A percentile compares a stretch with the other conserved stretches of the same genome.
These are phyloP conservation scores for Poecilia latipinna DNA, from an alignment of 2,113 vertebrate species.

Conservation along the genomic window DNA sequence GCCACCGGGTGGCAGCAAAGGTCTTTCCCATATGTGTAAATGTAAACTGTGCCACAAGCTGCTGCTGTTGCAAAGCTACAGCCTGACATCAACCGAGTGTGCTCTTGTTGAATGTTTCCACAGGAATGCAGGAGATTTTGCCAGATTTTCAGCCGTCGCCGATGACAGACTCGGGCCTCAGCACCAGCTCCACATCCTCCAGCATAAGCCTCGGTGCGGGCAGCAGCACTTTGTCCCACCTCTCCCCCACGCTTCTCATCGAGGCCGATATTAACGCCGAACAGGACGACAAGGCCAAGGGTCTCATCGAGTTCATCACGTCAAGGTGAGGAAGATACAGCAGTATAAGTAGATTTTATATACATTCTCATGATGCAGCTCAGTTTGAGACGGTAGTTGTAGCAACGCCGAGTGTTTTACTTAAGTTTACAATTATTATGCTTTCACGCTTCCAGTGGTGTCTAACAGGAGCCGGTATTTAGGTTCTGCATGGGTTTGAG, in stretches of 20 bases:
- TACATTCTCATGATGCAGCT: background rate
- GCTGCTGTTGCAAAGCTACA: no score
- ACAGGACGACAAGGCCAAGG: conserved; percentile 94
- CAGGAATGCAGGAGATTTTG: conserved; percentile 89
- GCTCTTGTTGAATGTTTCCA: background rate
- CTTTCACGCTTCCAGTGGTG: conserved; percentile 73
- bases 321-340: conserved; percentile 85
- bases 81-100: background rate
- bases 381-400: background rate
- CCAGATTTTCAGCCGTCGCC: conserved; percentile 96
- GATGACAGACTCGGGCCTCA: conserved; percentile 98
- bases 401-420: background rate
- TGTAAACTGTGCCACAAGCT: background rate
- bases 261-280: conserved; percentile 93
- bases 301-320: conserved; percentile 97
- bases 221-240: conserved; percentile 84
- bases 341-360: background rate
- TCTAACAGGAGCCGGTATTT: conserved; percentile 76
- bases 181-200: conserved; percentile 98
- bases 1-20: conserved; percentile 44
- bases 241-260: conserved; percentile 88
- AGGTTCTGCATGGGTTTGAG: conserved; percentile 70
- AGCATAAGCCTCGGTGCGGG: conserved; percentile 93
- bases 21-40: background rate
- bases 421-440: conserved; percentile 54